Conservation (phyloP, 2,888 invertebrate genomes). For the Plusia festucae region DNA sequence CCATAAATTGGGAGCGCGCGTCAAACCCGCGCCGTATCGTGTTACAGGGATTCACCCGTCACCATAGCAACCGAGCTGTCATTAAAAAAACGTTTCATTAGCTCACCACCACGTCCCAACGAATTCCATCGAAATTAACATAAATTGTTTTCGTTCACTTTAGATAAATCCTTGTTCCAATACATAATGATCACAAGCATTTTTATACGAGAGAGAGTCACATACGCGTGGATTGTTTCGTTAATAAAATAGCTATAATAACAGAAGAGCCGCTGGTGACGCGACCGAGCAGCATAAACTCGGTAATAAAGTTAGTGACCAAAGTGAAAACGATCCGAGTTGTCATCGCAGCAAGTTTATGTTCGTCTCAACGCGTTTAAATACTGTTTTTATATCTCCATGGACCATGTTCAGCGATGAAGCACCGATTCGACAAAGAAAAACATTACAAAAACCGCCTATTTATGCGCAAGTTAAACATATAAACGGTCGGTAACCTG, state of each 20-base stretch:
- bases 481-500: constrained; percentile 49
- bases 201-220: constrained; percentile 22
- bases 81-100: constrained; percentile 63
- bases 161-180: constrained; percentile 41
- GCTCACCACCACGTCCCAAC: constrained; percentile 39
- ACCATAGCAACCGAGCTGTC: constrained; percentile 67
- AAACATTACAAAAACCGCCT: constrained; percentile 55
- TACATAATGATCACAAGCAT: constrained; percentile 26
- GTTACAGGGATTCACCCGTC: constrained; percentile 72
- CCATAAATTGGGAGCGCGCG: constrained; percentile 80
- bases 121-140: constrained; percentile 53
- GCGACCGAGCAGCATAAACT: constrained; percentile 54
- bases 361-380: constrained; percentile 69
- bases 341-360: constrained; percentile 82
- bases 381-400: constrained; percentile 74
- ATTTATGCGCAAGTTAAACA: constrained; percentile 56
- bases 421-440: constrained; percentile 63
- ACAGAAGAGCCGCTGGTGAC: constrained; percentile 45
- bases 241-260: constrained; percentile 65
- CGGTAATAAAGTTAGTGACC: constrained; percentile 74
- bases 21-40: constrained; percentile 73
- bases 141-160: constrained; percentile 49
- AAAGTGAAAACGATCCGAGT: constrained; percentile 78
- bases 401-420: constrained; percentile 50
- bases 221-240: constrained; percentile 34